Conservation (phyloP, 2,113 vertebrate genomes). For the Myiopsitta monachus region DNA sequence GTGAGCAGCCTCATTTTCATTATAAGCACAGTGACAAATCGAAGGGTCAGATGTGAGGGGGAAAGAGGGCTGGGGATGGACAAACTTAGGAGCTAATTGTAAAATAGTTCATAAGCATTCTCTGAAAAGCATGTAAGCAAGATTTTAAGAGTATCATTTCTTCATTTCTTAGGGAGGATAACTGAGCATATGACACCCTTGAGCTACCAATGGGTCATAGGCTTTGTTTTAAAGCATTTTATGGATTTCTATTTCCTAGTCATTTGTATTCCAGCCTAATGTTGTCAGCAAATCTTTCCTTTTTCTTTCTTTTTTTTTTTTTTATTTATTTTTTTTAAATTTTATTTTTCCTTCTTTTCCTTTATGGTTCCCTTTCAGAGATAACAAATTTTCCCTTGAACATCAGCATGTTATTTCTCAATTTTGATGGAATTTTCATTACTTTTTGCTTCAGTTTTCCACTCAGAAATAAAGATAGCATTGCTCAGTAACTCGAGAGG, state of each 20-base stretch:
- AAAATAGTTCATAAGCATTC: not conserved
- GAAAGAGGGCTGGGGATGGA: not conserved
- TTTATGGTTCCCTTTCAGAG: not conserved
- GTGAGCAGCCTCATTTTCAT: not conserved
- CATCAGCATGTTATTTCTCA: not conserved
- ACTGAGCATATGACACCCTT: not conserved
- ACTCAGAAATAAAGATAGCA: not conserved
- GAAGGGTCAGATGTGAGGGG: not conserved
- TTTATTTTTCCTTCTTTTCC: not conserved
- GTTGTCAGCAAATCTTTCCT: not conserved
- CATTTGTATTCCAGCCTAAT: not conserved
- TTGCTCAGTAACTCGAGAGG: not conserved
- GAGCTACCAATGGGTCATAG: not conserved
- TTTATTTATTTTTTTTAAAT: no score
- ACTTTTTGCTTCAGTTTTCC: not conserved
- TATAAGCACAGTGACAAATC: not conserved
- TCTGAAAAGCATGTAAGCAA: not conserved
- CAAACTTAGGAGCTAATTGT: not conserved
- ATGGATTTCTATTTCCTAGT: not conserved
- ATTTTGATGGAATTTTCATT: not conserved
- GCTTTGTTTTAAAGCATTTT: not conserved
- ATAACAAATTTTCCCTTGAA: not conserved
- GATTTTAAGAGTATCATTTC: not conserved
- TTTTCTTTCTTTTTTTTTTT: not conserved
- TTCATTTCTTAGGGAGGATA: not conserved